Evolutionary conservation across 1,140 invertebrate genomes (phyloP).

Genomic region (Nilaparvata lugens): DNA sequence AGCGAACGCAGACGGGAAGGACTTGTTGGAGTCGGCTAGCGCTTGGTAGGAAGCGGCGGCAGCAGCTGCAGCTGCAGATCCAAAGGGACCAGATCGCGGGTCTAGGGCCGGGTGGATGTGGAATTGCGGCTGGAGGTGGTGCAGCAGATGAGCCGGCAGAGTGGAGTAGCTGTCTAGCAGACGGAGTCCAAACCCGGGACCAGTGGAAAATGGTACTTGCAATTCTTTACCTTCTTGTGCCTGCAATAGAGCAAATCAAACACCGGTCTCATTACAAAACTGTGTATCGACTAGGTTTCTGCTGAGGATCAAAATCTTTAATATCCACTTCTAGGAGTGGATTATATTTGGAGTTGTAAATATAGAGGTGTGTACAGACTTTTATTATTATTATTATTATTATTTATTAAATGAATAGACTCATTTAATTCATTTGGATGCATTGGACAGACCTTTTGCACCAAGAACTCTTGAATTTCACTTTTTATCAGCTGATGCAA

Average conservation of each 20-base stretch:
- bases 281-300: no score
- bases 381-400: no score
- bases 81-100: constrained; percentile 37
- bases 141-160: constrained; percentile 44
- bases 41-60: constrained; percentile 33
- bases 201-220: constrained; percentile 40
- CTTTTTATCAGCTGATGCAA: no score
- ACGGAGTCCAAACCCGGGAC: constrained; percentile 41
- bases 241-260: constrained; percentile 26
- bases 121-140: constrained; percentile 44
- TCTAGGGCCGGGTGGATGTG: constrained; percentile 37
- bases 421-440: no score
- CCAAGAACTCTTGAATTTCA: no score
- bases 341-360: no score
- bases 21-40: constrained; percentile 35
- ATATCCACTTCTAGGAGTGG: no score
- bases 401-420: no score
- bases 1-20: constrained; percentile 45
- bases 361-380: no score
- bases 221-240: constrained; percentile 43
- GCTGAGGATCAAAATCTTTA: no score
- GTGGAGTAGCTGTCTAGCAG: constrained; percentile 45
- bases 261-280: no score
- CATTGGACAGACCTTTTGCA: no score
- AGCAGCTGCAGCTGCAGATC: constrained; percentile 35